Base-by-base conservation (phyloP, 53 echinoderm and acorn worm genomes). In the Echinometra lucunter region DNA sequence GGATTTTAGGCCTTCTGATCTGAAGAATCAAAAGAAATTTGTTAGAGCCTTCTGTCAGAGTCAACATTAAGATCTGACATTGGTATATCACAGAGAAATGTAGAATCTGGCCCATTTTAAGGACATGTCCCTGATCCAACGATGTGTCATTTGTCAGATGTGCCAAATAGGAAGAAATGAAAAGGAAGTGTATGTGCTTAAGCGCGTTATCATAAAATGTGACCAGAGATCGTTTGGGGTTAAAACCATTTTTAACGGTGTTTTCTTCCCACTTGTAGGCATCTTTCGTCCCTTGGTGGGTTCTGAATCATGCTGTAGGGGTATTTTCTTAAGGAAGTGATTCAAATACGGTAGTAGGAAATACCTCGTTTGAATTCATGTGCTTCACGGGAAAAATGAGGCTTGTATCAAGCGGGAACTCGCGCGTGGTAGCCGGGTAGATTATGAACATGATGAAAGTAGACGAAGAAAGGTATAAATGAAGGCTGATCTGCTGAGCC, bases 311-410 rank as follows among this genome's bases (percentile, higher is more conserved):
- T 49, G 42, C 69, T 25, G 66, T 44, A 25, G 66, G 63, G 44
- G 91, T 91, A 67, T 91, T 91, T 67, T 70, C 91, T 44, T 58
- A 19, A 49, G 91, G 91, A 91, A 91, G 58, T 91, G 91, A 91
- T 91, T 91, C 91, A 91, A 69, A 45, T 45, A 28, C 25, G 57
- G 37, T 40, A 57, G 58, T 56, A 90, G 88, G 88, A 88, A 88
- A 55, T 88, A 30, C 88, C 88, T 88, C 88, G 88, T 88, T 83
- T 49, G 49, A 88, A 32, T 32, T 49, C 88, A 88, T 88, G 88
- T 83, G 44, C 44, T 44, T 45, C 72, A 34, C 34, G 32, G 2
- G 30, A 35, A 72, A 72, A 72, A 78, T 30, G 13, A 32, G 69
- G 34, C 34, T 2, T 9, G 34, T 34, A 9, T 69, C 63, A 9